Evolutionary conservation across 2,797 vertebrate species (phyloP).

Genomic region (Enteromius trimaculatus): DNA sequence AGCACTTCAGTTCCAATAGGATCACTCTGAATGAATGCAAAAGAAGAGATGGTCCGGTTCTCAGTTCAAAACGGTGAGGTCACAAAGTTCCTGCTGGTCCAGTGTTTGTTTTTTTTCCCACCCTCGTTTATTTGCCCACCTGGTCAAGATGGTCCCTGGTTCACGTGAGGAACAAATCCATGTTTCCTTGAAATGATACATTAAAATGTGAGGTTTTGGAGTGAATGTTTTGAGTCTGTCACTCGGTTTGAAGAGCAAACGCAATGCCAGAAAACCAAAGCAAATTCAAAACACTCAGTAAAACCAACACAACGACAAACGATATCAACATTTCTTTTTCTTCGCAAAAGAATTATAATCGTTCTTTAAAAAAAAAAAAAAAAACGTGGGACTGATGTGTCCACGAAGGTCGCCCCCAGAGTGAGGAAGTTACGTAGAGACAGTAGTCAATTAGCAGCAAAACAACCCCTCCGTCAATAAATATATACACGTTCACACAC

Average conservation of each 20-base stretch:
- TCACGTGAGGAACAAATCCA: slow-evolving; percentile 4
- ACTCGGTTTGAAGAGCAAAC: neutral
- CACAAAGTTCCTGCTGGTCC: slow-evolving; percentile 57
- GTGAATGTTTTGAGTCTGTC: slow-evolving; percentile 10
- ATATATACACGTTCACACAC: slow-evolving; percentile 82
- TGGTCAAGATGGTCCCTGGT: slow-evolving; percentile 4
- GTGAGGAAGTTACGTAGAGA: slow-evolving; percentile 88
- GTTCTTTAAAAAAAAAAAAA: slow-evolving; percentile 46
- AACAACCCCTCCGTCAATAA: slow-evolving; percentile 86
- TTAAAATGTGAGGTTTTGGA: slow-evolving; percentile 41
- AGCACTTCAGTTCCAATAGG: slow-evolving; percentile 76
- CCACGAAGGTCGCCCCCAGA: slow-evolving; percentile 48
- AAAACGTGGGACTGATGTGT: slow-evolving; percentile 73
- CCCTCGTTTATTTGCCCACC: neutral
- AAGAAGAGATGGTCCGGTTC: slow-evolving; percentile 27
- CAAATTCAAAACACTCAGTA: slow-evolving; percentile 61
- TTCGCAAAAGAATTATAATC: slow-evolving; percentile 44
- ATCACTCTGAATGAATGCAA: slow-evolving; percentile 41
- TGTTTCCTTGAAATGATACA: slow-evolving; percentile 39
- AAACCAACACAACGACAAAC: slow-evolving; percentile 67
- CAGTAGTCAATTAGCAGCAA: slow-evolving; percentile 99
- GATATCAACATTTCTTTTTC: slow-evolving; percentile 52
- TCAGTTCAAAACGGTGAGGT: slow-evolving; percentile 42
- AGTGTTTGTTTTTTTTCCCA: slow-evolving; percentile 52
- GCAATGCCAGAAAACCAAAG: slow-evolving; percentile 48